Evolutionary conservation across 2,888 invertebrate genomes (phyloP), one percentile per base, ranked within the genome.

Genomic region (Tenthredo distinguenda): DNA sequence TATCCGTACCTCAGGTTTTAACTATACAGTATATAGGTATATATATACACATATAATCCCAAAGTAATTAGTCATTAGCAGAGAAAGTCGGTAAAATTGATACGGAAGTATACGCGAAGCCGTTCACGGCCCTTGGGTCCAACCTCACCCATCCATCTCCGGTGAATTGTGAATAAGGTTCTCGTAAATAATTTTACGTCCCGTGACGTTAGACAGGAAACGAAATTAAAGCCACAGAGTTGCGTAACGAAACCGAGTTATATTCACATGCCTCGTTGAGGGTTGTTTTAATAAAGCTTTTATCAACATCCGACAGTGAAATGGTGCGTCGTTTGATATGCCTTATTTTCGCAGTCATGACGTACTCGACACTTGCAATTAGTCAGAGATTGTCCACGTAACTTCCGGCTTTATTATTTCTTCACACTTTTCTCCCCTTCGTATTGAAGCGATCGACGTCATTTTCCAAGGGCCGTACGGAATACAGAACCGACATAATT

Each of bases 101-200:
- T 74, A 74, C 72, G 43, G 72, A 40, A 43, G 40, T 40, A 74
- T 74, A 21, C 72, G 72, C 2, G 43, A 21, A 43, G 9, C 43
- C n/a, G 43, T 74, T 26, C 43, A 21, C 15, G 47, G 15, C 40
- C 72, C 72, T 12, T 43, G 58, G n/a, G 34, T 76, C 50, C 76
- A 76, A 76, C 26, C 43, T 74, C 43, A 15, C 31, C 76, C 50
- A 26, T 76, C 76, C 76, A 31, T 76, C 76, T 76, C 76, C 76
- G 47, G 76, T 76, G 76, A 76, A 76, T 76, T 47, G 50, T 43
- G 76, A 76, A 76, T 40, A 76, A 50, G 76, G 76, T 76, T 50
- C 50, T 50, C 58, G 58, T 58, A 58, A 79, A 79, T 79, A 79
- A 79, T 79, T 58, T 79, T 18, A 34, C 79, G 79, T 62, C 58